Evolutionary conservation across 2,797 vertebrate genomes (phyloP), one percentile per base, ranked within the genome.

Genomic region (Nannoperca obscura): DNA sequence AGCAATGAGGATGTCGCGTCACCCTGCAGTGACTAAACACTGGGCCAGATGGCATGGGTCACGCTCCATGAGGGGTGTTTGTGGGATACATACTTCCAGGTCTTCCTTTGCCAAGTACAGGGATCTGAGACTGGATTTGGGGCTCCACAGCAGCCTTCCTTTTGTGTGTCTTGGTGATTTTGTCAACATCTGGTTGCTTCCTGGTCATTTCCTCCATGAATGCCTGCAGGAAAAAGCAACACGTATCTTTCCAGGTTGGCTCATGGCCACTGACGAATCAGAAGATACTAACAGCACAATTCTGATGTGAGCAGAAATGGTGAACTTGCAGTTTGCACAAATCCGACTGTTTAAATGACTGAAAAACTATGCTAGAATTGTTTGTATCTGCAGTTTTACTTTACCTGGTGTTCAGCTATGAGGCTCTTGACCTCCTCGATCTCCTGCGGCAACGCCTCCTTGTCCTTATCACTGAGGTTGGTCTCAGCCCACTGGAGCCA

Each of bases 131-230:
- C 59, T 99, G 98, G 88, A 97, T 96, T 55, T 97, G 97, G 80
- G 97, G 97, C 62, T 99, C 94, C 40, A 95, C 93, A 2, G 93
- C 92, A 50, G 95, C 88, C 86, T 98, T 99, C 90, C 98, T 96
- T 92, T 99, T 99, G 90, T 99, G 97, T 52, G 97, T 99, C 94
- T 99, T 99, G 73, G 98, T 99, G 85, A 99, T 96, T 95, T 97
- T 99, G 93, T 99, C 98, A 87, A 99, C 98, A 90, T 99, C 98
- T 80, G 98, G 98, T 83, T 99, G 98, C 89, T 99, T 99, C 94
- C 97, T 97, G 85, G 98, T 99, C 98, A 99, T 99, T 96, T 99
- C 98, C 90, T 99, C 98, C 98, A 99, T 98, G 89, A 99, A 99
- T 0, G 89, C 95, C 98, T 99, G 88, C 76, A 93, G 87, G 11